Conservation (phyloP, 92 coral and sea anemone species). For the Umimayanthus kanabou region DNA sequence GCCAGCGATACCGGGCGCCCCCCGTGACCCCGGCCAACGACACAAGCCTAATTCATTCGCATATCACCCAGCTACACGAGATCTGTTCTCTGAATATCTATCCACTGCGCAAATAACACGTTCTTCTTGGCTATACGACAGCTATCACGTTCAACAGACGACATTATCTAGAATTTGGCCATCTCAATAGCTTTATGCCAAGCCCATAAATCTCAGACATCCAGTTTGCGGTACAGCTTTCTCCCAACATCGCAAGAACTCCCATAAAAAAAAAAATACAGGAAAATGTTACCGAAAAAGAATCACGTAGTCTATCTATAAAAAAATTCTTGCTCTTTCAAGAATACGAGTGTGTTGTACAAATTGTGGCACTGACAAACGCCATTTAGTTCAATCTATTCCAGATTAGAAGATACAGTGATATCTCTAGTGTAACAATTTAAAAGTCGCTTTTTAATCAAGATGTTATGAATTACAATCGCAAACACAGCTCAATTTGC, state of each 20-base stretch:
- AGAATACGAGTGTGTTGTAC: no score
- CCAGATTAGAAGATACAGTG: no score
- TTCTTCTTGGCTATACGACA: background rate
- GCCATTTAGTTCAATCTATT: no score
- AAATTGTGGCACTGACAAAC: no score
- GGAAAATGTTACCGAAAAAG: background rate
- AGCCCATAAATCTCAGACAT: conserved; percentile 28
- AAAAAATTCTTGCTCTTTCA: no score
- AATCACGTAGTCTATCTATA: background rate
- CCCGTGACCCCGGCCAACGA: background rate
- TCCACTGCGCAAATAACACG: background rate
- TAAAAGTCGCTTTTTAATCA: no score
- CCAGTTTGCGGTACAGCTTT: background rate
- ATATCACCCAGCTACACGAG: conserved; percentile 1
- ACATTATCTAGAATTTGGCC: background rate
- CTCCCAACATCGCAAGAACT: background rate
- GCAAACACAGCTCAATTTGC: no score
- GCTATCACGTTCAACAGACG: background rate
- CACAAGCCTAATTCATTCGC: background rate
- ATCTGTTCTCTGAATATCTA: conserved; percentile 24
- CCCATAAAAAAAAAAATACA: background rate
- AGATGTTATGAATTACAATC: no score
- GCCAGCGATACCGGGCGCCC: background rate
- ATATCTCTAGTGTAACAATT: no score
- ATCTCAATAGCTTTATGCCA: conserved; percentile 5